Base-by-base conservation (phyloP, 1,140 invertebrate species). In the Monochamus saltuarius region DNA sequence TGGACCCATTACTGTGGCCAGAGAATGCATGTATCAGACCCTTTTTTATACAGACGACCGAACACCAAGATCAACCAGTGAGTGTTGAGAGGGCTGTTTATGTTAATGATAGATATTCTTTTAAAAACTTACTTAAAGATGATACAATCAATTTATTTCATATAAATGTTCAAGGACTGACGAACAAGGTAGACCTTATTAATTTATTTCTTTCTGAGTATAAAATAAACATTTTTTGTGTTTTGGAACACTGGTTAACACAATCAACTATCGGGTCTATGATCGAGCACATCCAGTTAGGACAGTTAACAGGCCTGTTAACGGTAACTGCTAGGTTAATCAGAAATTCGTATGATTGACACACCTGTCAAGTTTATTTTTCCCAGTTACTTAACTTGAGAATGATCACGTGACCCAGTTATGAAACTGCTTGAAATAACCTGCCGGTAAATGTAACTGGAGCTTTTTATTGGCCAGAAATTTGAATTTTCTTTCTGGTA, bases 171-270 rank as follows among this genome's bases (percentile, higher is more conserved):
- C 19, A 50, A 22, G 34, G 22, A n/a, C 47, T 50, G 10, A 34
- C 47, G 8, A 50, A 34, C 22, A 50, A 36, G 22, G 47, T 50
- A 35, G 47, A 50, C 35, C 13, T 19, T 7, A 50, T 50, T 50
- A 50, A 50, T 50, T 29, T 50, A 50, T 50, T 50, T 50, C 35
- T 50, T 11, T 50, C 47, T 34, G 19, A 50, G 6, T 50, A 34
- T 50, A 22, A 50, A 34, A 50, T 50, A 11, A 36, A 50, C 14
- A 36, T 50, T 34, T n/a, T 50, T 35, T 50, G 47, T 50, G 34
- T 50, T 36, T 50, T 14, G 16, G 43, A 46, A 17, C 43, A 46
- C 22, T 46, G 43, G n/a, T 46, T 46, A 22, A 14, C 47, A 34
- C 17, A 50, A 35, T 36, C 47, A 34, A 34, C 13, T 50, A 50